Conservation (phyloP, 2,888 invertebrate species). For the Pantelozetes paolii region DNA sequence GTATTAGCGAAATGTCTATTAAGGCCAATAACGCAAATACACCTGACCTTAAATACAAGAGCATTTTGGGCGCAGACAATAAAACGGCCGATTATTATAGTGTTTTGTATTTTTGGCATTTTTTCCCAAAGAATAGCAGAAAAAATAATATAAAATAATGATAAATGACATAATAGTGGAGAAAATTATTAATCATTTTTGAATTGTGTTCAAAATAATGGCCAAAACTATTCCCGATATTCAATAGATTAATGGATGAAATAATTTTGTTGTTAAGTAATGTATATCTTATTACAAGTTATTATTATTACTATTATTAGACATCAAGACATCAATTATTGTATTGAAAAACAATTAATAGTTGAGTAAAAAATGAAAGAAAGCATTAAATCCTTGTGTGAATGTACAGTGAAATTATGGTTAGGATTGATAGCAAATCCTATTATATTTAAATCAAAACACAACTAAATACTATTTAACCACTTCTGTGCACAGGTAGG, state of each 20-base stretch:
- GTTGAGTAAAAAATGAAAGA: neutral
- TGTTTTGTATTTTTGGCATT: neutral
- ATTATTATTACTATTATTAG: conserved; percentile 23
- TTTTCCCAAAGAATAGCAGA: too few relatives aligned
- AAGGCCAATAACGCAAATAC: too few relatives aligned
- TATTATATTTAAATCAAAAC: too few relatives aligned
- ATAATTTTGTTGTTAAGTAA: conserved; percentile 2
- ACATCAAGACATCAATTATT: conserved; percentile 27
- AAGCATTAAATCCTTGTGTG: neutral
- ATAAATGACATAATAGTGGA: neutral
- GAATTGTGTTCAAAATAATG: neutral
- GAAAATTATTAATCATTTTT: conserved; percentile 23
- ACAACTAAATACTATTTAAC: too few relatives aligned
- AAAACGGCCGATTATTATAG: conserved; percentile 14
- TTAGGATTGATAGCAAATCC: neutral
- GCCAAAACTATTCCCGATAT: too few relatives aligned
- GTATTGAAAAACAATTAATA: conserved; percentile 29
- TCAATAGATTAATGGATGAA: conserved; percentile 2
- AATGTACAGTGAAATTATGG: neutral
- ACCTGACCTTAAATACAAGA: conserved; percentile 20
- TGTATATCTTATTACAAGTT: neutral
- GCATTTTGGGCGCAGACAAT: neutral
- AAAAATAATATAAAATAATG: conserved; percentile 5
- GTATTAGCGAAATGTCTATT: neutral
- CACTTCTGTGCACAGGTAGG: too few relatives aligned